Evolutionary conservation across 1,140 invertebrate genomes (phyloP).

Genomic region (Ericerus pela): DNA sequence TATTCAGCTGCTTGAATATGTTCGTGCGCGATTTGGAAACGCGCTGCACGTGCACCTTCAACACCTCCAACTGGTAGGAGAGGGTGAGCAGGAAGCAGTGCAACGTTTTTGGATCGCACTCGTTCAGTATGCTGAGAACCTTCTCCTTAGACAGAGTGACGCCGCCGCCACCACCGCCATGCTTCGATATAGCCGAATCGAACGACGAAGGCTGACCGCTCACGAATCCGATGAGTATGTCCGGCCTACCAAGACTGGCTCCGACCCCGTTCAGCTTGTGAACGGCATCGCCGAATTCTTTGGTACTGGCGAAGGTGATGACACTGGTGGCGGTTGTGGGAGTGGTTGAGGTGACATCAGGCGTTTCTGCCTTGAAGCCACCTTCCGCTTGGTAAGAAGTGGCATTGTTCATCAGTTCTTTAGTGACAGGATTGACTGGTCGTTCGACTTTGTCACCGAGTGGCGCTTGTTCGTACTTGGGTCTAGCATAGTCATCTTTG

Average conservation of each 20-base stretch:
- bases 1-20: constrained; percentile 51
- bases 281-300: no score
- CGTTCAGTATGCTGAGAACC: constrained; percentile 63
- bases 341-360: no score
- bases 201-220: constrained; percentile 21
- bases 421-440: background rate
- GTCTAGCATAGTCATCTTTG: background rate
- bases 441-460: constrained; percentile 14
- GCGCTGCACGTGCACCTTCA: constrained; percentile 4
- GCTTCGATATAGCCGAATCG: constrained; percentile 17
- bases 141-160: constrained; percentile 37
- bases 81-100: constrained; percentile 66
- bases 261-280: no score
- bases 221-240: constrained; percentile 16
- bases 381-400: no score
- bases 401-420: no score
- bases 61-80: constrained; percentile 69
- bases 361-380: no score
- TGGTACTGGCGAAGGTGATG: no score
- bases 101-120: constrained; percentile 62
- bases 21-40: constrained; percentile 38
- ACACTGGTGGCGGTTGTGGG: no score
- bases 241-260: background rate
- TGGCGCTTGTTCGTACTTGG: constrained; percentile 9
- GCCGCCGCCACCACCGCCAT: constrained; percentile 17